A percentile compares a stretch with the other conserved stretches of the same genome.
phyloP scores from a whole-genome alignment of 2,113 vertebrate genomes.

The Tachycineta bicolor region DNA sequence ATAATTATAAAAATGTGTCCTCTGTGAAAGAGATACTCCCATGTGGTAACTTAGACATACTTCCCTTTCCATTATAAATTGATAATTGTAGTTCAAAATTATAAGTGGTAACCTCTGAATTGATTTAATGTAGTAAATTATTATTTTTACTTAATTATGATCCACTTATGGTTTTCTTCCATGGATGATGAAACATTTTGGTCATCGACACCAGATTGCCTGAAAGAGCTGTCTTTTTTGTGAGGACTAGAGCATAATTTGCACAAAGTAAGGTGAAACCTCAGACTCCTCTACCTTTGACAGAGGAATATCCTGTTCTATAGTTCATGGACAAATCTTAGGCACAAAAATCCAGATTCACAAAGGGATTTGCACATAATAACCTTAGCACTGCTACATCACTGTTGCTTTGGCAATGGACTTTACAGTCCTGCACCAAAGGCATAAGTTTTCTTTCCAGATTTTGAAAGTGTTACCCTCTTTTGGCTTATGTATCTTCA shows the following conservation, averaged over 20 bases:
- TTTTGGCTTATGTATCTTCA: not conserved
- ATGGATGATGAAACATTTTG: not conserved
- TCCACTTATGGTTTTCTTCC: not conserved
- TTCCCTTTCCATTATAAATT: constrained; percentile 11
- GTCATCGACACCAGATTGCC: not conserved
- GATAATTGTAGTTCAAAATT: constrained; percentile 12
- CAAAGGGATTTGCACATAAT: not conserved
- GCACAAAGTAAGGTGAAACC: not conserved
- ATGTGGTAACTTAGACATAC: not conserved
- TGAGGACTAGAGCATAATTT: not conserved
- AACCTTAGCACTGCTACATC: not conserved
- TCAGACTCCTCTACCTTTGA: not conserved
- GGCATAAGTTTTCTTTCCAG: not conserved
- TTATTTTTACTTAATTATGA: not conserved
- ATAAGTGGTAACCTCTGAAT: not conserved
- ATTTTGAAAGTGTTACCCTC: not conserved
- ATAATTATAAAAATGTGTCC: not conserved
- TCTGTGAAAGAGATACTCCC: constrained; percentile 1
- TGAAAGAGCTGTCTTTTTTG: not conserved
- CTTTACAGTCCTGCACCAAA: not conserved
- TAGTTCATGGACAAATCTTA: not conserved
- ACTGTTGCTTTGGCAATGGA: not conserved
- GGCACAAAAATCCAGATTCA: not conserved
- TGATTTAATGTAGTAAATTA: not conserved
- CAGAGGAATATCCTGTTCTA: not conserved